A percentile compares a stretch with the other conserved stretches of the same genome.
Evolutionary conservation across 2,113 vertebrate species (phyloP).

Genomic region (Lophius piscatorius): DNA sequence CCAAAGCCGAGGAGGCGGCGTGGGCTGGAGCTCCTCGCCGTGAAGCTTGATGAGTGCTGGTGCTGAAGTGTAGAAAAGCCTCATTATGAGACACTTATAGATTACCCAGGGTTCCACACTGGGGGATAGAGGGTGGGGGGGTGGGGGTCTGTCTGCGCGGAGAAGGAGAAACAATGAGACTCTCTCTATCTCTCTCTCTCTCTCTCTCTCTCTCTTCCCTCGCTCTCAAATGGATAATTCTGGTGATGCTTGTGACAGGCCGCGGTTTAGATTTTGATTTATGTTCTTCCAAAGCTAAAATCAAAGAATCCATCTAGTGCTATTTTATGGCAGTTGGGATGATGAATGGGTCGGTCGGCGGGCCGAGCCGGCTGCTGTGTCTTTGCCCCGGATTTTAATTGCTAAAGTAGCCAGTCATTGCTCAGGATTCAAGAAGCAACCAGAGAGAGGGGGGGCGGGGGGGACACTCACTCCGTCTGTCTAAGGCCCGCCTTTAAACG

Average conservation of each 20-base stretch:
- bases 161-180: constrained; percentile 72
- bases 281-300: constrained; percentile 99
- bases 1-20: constrained; percentile 40
- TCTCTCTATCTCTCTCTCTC: constrained; percentile 56
- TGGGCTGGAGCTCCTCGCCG: constrained; percentile 46
- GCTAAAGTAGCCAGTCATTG: constrained; percentile 99
- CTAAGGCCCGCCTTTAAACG: constrained; percentile 53
- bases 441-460: constrained; percentile 79
- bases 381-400: constrained; percentile 99
- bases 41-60: constrained; percentile 66
- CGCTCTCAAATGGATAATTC: constrained; percentile 99
- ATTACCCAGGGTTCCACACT: constrained; percentile 71
- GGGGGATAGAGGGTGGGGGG: constrained; percentile 64
- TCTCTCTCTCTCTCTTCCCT: constrained; percentile 89
- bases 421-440: constrained; percentile 93
- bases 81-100: constrained; percentile 77
- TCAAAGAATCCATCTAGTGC: constrained; percentile 99
- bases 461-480: constrained; percentile 35
- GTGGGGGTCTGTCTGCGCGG: constrained; percentile 61
- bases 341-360: constrained; percentile 99
- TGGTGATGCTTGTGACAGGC: constrained; percentile 98
- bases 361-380: constrained; percentile 99
- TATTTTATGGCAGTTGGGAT: constrained; percentile 99
- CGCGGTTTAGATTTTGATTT: constrained; percentile 99
- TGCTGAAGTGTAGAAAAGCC: constrained; percentile 71